Percentiles rank a stretch among this genome's conserved stretches.
phyloP scores from a whole-genome alignment of 2,113 vertebrate species.

The Gorilla gorilla region DNA sequence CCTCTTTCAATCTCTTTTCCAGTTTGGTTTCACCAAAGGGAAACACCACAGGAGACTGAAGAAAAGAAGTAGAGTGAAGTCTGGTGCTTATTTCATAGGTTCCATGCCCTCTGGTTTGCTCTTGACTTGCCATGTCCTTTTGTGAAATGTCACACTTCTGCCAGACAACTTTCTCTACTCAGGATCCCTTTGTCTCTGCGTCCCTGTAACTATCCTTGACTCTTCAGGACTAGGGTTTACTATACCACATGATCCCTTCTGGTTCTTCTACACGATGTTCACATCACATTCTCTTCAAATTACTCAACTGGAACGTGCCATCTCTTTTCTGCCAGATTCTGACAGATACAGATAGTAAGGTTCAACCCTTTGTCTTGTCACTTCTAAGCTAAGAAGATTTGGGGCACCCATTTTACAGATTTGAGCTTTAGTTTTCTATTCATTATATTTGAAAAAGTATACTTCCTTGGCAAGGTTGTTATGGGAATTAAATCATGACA shows the following conservation, averaged over 20 bases:
- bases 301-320: background rate
- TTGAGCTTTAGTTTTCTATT: background rate
- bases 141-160: background rate
- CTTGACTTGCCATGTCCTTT: background rate
- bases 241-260: background rate
- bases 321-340: background rate
- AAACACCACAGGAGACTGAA: background rate
- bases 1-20: background rate
- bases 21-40: background rate
- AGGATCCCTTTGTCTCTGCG: background rate
- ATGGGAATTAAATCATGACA: background rate
- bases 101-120: background rate
- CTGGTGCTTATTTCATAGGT: background rate
- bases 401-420: background rate
- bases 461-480: background rate
- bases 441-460: background rate
- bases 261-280: background rate
- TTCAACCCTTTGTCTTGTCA: background rate
- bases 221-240: background rate
- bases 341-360: background rate
- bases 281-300: background rate
- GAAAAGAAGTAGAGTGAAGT: background rate
- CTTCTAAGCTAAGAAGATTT: background rate
- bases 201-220: background rate
- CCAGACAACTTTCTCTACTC: background rate